Percentiles rank a stretch among this genome's conserved stretches.
phyloP scores from a whole-genome alignment of 2,797 vertebrate species.

The Squalus acanthias region DNA sequence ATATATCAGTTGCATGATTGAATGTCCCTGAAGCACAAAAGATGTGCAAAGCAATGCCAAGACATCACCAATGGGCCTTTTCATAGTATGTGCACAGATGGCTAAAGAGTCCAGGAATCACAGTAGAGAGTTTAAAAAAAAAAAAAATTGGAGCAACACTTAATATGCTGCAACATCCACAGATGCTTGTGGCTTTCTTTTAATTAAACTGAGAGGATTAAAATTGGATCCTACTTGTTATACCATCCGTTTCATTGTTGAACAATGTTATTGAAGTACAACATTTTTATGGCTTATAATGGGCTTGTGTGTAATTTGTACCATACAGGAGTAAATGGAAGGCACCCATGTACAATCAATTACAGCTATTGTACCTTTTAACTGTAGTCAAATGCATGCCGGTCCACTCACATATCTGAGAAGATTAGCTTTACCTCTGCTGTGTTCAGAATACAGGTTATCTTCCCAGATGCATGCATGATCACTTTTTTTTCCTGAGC shows the following conservation, averaged over 20 bases:
- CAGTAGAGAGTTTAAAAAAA: no score
- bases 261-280: conserved; percentile 44
- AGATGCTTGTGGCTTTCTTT: conserved; percentile 57
- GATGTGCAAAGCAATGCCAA: conserved; percentile 57
- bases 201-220: conserved; percentile 62
- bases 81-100: conserved; percentile 61
- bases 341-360: conserved; percentile 64
- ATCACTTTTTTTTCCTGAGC: neutral
- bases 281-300: conserved; percentile 54
- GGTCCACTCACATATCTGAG: conserved; percentile 53
- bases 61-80: conserved; percentile 58
- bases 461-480: neutral
- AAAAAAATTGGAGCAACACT: conserved; percentile 48
- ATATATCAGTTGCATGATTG: conserved; percentile 62
- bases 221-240: conserved; percentile 65
- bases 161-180: conserved; percentile 57
- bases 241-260: conserved; percentile 26
- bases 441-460: neutral
- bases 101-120: conserved; percentile 51
- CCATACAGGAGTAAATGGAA: conserved; percentile 63
- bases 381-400: conserved; percentile 65
- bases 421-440: neutral
- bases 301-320: conserved; percentile 60
- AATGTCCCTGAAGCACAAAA: conserved; percentile 63
- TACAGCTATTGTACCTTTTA: conserved; percentile 63